A percentile compares a stretch with the other conserved stretches of the same genome.
These are phyloP conservation scores for Zonitis immaculata DNA, from an alignment of 2,888 invertebrate species.

Conservation along the genomic window DNA sequence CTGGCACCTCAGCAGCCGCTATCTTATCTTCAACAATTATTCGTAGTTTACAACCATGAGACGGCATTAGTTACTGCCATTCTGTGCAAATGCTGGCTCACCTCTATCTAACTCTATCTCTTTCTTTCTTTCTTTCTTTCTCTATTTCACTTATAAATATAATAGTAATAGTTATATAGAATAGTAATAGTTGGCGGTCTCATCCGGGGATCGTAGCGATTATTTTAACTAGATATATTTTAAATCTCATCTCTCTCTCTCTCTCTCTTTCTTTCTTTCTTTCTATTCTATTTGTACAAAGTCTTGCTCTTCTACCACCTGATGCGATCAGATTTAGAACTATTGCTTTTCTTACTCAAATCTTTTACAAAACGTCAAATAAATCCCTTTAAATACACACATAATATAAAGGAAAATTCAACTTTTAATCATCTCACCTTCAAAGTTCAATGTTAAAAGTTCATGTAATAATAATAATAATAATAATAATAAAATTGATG, in stretches of 20 bases:
- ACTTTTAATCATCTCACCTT: slow-evolving; percentile 13
- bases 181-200: slow-evolving; percentile 27
- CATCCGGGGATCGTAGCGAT: slow-evolving; percentile 36
- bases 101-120: too few relatives aligned
- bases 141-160: too few relatives aligned
- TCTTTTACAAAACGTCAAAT: slow-evolving; percentile 26
- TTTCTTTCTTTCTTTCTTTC: too few relatives aligned
- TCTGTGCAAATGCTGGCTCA: slow-evolving; percentile 45
- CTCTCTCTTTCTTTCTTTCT: too few relatives aligned
- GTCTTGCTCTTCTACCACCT: slow-evolving; percentile 37
- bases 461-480: neutral
- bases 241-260: too few relatives aligned
- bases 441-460: slow-evolving; percentile 3
- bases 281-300: slow-evolving; percentile 14
- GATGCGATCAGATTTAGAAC: slow-evolving; percentile 41
- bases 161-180: neutral
- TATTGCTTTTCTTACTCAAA: slow-evolving; percentile 21
- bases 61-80: slow-evolving; percentile 43
- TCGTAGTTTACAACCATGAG: slow-evolving; percentile 43
- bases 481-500: slow-evolving; percentile 10
- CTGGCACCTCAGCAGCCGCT: slow-evolving; percentile 40
- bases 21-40: slow-evolving; percentile 48
- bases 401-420: too few relatives aligned
- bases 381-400: slow-evolving; percentile 30
- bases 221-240: slow-evolving; percentile 41